Percentiles rank a stretch among this genome's conserved stretches.
Evolutionary conservation across 2,113 vertebrate species (phyloP).

Genomic region (zebrafish (Danio rerio)): GRCz12tu NC_133200.1:18536501-18537000

Average conservation of each 20-base stretch:
- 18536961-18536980: slow-evolving; percentile 85
- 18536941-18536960: slow-evolving; percentile 92
- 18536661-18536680: slow-evolving; percentile 88
- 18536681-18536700: slow-evolving; percentile 85
- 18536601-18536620: slow-evolving; percentile 95
- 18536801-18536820: background rate
- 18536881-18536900: slow-evolving; percentile 88
- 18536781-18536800: background rate
- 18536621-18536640: slow-evolving; percentile 84
- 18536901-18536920: slow-evolving; percentile 76
- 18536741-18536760: slow-evolving; percentile 88
- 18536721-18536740: slow-evolving; percentile 77
- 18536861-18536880: slow-evolving; percentile 85
- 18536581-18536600: slow-evolving; percentile 96
- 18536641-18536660: slow-evolving; percentile 78
- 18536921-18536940: slow-evolving; percentile 78
- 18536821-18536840: background rate
- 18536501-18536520: slow-evolving; percentile 94
- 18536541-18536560: slow-evolving; percentile 96
- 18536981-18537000: too few relatives aligned
- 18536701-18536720: slow-evolving; percentile 86
- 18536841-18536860: slow-evolving; percentile 88
- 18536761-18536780: slow-evolving; percentile 76
- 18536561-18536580: slow-evolving; percentile 91
- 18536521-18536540: slow-evolving; percentile 92